Conservation (phyloP, 2,888 invertebrate genomes). For the Marasmarcha lunaedactyla region DNA sequence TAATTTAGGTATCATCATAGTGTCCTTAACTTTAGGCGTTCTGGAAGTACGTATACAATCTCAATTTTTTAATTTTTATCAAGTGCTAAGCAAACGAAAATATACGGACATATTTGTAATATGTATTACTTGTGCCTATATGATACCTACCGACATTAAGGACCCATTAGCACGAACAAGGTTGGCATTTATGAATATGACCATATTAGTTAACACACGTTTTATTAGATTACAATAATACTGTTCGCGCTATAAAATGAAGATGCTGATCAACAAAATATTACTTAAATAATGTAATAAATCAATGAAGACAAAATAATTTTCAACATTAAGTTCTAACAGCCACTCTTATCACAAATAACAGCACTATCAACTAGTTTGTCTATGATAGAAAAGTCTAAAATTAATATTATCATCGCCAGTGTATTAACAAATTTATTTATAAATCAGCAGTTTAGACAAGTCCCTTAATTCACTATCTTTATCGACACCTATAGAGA, state of each 20-base stretch:
- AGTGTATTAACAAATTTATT: conserved; percentile 21
- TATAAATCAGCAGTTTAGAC: too few species aligned
- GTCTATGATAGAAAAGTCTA: conserved; percentile 67
- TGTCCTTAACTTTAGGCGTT: conserved; percentile 39
- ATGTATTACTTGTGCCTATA: conserved; percentile 38
- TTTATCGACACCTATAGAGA: too few species aligned
- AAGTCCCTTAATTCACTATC: too few species aligned
- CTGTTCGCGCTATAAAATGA: too few species aligned
- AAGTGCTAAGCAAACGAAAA: too few species aligned
- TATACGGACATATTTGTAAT: too few species aligned
- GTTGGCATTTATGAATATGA: too few species aligned
- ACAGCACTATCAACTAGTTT: conserved; percentile 55
- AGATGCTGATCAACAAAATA: too few species aligned
- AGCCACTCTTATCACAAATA: conserved; percentile 69
- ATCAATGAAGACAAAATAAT: conserved; percentile 1
- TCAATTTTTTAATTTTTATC: not conserved
- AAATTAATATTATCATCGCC: conserved; percentile 48
- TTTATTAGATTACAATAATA: too few species aligned
- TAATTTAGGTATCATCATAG: conserved; percentile 53
- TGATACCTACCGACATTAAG: conserved; percentile 38
- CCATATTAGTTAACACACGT: too few species aligned
- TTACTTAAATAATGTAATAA: not conserved
- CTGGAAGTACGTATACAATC: conserved; percentile 26
- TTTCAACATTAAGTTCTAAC: conserved; percentile 40
- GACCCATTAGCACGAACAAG: conserved; percentile 16